phyloP scores from a whole-genome alignment of 2,113 vertebrate species.

The Poeciliopsis occidentalis region DNA sequence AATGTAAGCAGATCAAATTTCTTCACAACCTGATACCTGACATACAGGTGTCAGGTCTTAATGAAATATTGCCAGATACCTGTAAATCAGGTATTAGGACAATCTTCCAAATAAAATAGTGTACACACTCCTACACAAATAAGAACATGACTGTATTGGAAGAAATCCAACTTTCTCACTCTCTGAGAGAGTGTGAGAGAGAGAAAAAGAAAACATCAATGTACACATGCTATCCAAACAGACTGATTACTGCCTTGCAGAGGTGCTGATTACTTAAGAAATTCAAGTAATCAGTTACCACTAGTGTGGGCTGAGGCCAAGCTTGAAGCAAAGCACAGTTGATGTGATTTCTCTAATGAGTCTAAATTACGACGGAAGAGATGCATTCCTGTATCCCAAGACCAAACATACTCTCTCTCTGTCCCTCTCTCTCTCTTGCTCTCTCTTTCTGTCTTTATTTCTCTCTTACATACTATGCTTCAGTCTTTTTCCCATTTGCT shows the following conservation, averaged over 20 bases:
- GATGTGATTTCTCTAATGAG: constrained; percentile 59
- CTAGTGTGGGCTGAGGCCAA: constrained; percentile 54
- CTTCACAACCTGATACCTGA: not conserved
- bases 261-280: constrained; percentile 66
- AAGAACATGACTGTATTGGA: not conserved
- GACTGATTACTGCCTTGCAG: constrained; percentile 64
- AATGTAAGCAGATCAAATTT: not conserved
- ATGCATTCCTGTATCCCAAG: constrained; percentile 36
- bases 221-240: constrained; percentile 56
- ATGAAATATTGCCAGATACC: no score
- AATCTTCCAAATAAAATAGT: no score
- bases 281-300: constrained; percentile 60
- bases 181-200: constrained; percentile 17
- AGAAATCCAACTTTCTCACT: constrained; percentile 16
- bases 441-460: no score
- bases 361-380: constrained; percentile 60
- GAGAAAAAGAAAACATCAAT: constrained; percentile 20
- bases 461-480: constrained; percentile 19
- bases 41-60: no score
- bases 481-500: constrained; percentile 37
- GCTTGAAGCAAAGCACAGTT: constrained; percentile 53
- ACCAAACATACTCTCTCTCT: not conserved
- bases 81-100: no score
- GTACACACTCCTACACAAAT: not conserved
- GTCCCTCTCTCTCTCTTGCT: no score